Percentiles rank a stretch among this genome's conserved stretches.
Evolutionary conservation across 2,888 invertebrate species (phyloP).

Genomic region (Amaurobius ferox): DNA sequence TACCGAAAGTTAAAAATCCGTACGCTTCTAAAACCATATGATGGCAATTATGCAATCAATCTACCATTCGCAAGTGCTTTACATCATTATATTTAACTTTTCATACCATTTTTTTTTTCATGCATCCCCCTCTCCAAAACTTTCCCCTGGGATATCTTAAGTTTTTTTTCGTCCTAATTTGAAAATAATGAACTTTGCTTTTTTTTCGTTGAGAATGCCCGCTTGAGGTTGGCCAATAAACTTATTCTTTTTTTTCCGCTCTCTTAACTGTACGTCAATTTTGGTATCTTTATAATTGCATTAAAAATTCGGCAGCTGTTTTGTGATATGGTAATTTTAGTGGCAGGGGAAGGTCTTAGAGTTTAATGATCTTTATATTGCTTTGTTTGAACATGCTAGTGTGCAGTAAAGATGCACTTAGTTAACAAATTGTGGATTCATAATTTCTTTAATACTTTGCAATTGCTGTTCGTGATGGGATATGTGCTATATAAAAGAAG

Average conservation of each 20-base stretch:
- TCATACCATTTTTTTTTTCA: slow-evolving; percentile 9
- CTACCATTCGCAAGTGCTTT: slow-evolving; percentile 4
- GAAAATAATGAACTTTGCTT: slow-evolving; percentile 65
- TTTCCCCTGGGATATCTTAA: background rate
- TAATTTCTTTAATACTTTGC: too few relatives aligned
- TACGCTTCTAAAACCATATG: slow-evolving; percentile 20
- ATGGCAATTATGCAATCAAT: slow-evolving; percentile 53
- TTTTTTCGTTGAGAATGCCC: slow-evolving; percentile 19
- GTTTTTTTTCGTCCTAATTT: slow-evolving; percentile 41
- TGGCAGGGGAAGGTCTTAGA: background rate
- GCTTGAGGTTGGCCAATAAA: slow-evolving; percentile 30
- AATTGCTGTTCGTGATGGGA: too few relatives aligned
- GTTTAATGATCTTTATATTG: background rate
- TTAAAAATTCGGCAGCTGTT: slow-evolving; percentile 44
- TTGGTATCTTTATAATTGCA: slow-evolving; percentile 45
- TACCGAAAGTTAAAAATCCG: too few relatives aligned
- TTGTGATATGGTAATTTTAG: slow-evolving; percentile 38
- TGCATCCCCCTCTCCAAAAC: background rate
- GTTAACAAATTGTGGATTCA: too few relatives aligned
- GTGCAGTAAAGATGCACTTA: too few relatives aligned
- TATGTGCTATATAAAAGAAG: too few relatives aligned
- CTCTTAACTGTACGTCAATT: background rate
- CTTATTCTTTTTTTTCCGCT: slow-evolving; percentile 30
- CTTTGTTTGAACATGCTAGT: background rate
- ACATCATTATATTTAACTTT: slow-evolving; percentile 35